These are phyloP conservation scores for Picus viridis DNA, from an alignment of 2,797 vertebrate genomes.

Conservation along the genomic window DNA sequence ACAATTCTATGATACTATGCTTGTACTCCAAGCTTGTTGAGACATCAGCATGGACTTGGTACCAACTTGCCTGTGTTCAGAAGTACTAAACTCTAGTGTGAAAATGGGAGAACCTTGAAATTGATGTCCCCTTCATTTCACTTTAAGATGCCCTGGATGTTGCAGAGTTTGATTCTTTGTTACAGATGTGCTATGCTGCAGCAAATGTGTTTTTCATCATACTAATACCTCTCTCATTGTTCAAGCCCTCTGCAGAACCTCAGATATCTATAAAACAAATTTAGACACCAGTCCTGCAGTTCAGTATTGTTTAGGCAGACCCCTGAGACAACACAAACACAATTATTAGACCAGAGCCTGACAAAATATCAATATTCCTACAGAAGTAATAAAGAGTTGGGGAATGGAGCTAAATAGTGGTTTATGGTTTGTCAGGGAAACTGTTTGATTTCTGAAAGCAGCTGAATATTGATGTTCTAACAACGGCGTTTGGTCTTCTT, in stretches of 20 bases:
- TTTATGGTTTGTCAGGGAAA: conserved; percentile 15
- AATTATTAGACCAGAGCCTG: conserved; percentile 37
- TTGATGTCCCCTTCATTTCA: neutral
- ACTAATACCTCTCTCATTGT: neutral
- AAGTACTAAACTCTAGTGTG: neutral
- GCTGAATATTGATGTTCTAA: conserved; percentile 14
- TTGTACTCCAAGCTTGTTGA: neutral
- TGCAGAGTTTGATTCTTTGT: conserved; percentile 15
- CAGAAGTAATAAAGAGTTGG: conserved; percentile 35
- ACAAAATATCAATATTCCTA: conserved; percentile 22
- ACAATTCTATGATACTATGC: neutral
- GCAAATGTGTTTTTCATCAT: neutral
- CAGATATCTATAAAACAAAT: conserved; percentile 41
- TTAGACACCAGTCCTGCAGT: neutral
- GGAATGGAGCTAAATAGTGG: neutral
- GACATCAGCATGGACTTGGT: neutral
- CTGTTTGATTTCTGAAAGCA: conserved; percentile 28
- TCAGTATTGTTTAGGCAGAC: conserved; percentile 45
- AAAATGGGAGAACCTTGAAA: neutral
- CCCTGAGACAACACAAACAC: conserved; percentile 12
- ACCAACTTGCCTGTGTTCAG: neutral
- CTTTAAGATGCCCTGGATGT: neutral
- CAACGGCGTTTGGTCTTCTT: conserved; percentile 9
- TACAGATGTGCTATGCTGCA: neutral
- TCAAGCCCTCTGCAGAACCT: neutral